Base-by-base conservation (phyloP, 2,888 invertebrate genomes). In the Lottia scabra region DNA sequence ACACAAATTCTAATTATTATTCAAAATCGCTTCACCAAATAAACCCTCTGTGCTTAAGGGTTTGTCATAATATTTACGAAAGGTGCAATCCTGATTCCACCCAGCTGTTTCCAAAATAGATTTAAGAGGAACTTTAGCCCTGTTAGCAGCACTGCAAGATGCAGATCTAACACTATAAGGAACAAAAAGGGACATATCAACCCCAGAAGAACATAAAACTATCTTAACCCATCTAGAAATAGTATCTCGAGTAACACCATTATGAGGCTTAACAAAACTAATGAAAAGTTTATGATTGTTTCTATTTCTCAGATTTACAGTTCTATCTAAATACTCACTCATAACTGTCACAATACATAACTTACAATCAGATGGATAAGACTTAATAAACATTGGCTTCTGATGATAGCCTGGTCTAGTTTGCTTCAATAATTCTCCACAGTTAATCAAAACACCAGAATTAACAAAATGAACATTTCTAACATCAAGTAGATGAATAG, bases 191-290 rank as follows among this genome's bases (percentile, higher is more conserved):
- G 27, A 44, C 10, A 46, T 66, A 43, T 77, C 71, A n/a, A 77
- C 72, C 13, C 72, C 73, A 19, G 76, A 46, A n/a, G 48, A 27
- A 13, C 23, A 16, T 27, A 78, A 63, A 8, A 75, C 70, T 27
- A 27, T 23, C 66, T 73, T 77, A 12, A 80, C 67, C 78, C 76
- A 78, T 66, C 77, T 64, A 1, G 77, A 72, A 63, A 77, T 65
- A n/a, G 78, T 80, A 27, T 75, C 73, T 68, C 75, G 70, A n/a
- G 63, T 70, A 3, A 80, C 72, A 30, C 15, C 19, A 30, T 75
- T 68, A 46, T 75, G 72, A n/a, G 74, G 75, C 72, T 77, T 78
- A 2, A 72, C 65, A 71, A 70, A 75, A 65, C 75, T 74, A 15
- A 80, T 30, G 30, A 75, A 71, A 16, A 77, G 48, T 30, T 44